A percentile compares a stretch with the other conserved stretches of the same genome.
Evolutionary conservation across 2,888 invertebrate species (phyloP).

Genomic region (Xestia rhomboidea): DNA sequence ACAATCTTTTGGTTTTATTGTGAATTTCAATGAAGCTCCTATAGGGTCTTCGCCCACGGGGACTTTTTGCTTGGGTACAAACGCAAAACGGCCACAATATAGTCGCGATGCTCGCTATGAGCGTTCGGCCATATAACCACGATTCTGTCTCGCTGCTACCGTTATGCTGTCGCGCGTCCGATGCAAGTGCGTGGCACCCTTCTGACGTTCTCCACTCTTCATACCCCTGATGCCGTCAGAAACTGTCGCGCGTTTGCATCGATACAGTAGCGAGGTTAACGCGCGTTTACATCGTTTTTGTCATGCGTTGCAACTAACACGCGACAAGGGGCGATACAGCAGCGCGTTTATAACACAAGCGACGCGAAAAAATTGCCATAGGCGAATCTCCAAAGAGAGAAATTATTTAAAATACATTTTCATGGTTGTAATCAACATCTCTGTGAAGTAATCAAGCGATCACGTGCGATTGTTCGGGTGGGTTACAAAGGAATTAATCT

Average conservation of each 20-base stretch:
- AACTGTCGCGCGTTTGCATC: neutral
- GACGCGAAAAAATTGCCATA: neutral
- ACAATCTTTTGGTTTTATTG: conserved; percentile 69
- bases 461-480: conserved; percentile 48
- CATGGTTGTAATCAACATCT: conserved; percentile 51
- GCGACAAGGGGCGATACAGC: neutral
- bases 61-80: neutral
- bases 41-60: neutral
- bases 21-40: conserved; percentile 57
- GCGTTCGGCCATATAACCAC: neutral
- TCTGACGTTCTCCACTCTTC: no score
- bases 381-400: neutral
- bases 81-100: neutral
- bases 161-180: neutral
- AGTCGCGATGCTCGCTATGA: neutral
- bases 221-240: neutral
- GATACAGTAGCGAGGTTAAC: neutral
- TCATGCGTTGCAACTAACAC: neutral
- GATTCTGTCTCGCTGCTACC: neutral
- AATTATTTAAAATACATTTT: conserved; percentile 62
- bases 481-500: conserved; percentile 56
- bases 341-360: neutral
- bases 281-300: neutral
- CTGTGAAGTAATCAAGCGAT: conserved; percentile 39
- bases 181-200: neutral